Percentiles rank a stretch among this genome's conserved stretches.
phyloP scores from a whole-genome alignment of 1,140 invertebrate genomes.

The Wasmannia auropunctata region DNA sequence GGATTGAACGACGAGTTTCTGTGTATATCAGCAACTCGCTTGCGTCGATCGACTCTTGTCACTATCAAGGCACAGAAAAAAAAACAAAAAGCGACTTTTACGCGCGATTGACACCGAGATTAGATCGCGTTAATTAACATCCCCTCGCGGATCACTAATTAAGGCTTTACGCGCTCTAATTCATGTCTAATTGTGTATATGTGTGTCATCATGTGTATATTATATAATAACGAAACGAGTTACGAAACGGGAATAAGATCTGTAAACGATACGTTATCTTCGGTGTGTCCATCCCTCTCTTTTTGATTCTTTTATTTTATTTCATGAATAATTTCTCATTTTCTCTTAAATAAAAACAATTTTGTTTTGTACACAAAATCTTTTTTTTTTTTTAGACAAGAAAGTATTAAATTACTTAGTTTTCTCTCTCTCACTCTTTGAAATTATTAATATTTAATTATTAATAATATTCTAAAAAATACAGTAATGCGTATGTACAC shows the following conservation, averaged over 20 bases:
- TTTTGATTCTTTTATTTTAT: background rate
- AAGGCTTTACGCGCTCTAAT: constrained; percentile 17
- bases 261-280: background rate
- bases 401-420: background rate
- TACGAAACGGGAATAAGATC: background rate
- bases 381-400: background rate
- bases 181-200: background rate
- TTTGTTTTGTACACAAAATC: background rate
- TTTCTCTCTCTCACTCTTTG: too few relatives aligned
- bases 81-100: background rate
- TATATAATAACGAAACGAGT: background rate
- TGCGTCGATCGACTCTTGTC: background rate
- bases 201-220: background rate
- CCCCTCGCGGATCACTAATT: constrained; percentile 4
- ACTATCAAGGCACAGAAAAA: background rate
- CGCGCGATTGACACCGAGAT: background rate
- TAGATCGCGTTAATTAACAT: constrained; percentile 26
- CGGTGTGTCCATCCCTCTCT: background rate
- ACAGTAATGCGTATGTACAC: background rate
- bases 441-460: background rate
- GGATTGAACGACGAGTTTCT: constrained; percentile 26
- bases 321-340: too few relatives aligned
- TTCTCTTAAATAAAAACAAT: background rate
- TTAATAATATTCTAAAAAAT: background rate
- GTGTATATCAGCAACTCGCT: constrained; percentile 18